Conservation (phyloP, 2,888 invertebrate species). For the Temnothorax unifasciatus region DNA sequence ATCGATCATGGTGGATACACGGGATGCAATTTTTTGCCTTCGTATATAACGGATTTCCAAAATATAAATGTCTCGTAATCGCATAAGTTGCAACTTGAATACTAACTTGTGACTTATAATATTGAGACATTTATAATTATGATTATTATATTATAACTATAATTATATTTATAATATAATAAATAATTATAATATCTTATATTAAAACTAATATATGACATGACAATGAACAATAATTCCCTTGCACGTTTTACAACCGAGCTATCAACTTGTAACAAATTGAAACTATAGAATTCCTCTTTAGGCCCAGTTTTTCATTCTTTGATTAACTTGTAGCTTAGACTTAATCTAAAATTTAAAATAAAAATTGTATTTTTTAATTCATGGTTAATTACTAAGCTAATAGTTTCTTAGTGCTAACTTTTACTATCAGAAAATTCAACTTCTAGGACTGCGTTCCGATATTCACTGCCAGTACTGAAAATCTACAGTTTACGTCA, state of each 20-base stretch:
- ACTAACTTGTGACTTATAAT: no score
- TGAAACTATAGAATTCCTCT: not conserved
- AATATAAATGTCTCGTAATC: not conserved
- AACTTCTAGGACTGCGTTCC: no score
- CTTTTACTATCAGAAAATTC: no score
- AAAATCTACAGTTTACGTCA: no score
- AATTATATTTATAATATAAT: not conserved
- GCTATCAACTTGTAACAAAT: not conserved
- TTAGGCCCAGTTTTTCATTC: no score
- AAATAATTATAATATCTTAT: not conserved
- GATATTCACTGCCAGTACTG: no score
- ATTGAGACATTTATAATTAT: not conserved
- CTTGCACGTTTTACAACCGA: no score
- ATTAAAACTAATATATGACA: not conserved
- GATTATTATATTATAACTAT: not conserved
- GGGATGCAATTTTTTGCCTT: conserved; percentile 89
- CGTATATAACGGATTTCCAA: conserved; percentile 45
- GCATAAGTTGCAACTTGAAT: not conserved
- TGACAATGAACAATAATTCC: not conserved
- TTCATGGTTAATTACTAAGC: no score
- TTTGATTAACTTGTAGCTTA: no score
- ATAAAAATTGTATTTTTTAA: no score
- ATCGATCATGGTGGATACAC: conserved; percentile 89
- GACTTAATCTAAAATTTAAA: no score
- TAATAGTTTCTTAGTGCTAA: no score